Evolutionary conservation across 2,888 invertebrate species (phyloP).

Genomic region (Conops quadrifasciatus): DNA sequence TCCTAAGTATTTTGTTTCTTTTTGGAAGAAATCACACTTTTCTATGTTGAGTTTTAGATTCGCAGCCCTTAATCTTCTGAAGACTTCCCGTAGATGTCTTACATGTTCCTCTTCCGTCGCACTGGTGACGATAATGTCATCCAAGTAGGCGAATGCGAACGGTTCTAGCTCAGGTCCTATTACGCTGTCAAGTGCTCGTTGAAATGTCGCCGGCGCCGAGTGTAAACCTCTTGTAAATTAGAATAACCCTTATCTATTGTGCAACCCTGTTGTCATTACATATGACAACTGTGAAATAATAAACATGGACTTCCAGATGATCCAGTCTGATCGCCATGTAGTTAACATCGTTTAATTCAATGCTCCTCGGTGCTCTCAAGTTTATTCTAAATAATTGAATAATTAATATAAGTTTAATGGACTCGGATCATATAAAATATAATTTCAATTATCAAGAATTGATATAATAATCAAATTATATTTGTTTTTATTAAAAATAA

Average conservation of each 20-base stretch:
- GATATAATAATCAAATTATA: too few relatives aligned
- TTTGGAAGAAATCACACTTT: too few relatives aligned
- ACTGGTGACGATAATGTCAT: slow-evolving; percentile 26
- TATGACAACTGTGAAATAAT: slow-evolving; percentile 30
- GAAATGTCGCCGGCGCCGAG: too few relatives aligned
- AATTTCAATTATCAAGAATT: too few relatives aligned
- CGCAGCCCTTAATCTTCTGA: too few relatives aligned
- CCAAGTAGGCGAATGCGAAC: slow-evolving; percentile 31
- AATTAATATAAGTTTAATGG: too few relatives aligned
- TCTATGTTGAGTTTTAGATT: too few relatives aligned
- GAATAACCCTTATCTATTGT: slow-evolving; percentile 14
- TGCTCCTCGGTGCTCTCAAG: not conserved
- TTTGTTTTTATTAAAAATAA: too few relatives aligned
- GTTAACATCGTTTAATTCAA: slow-evolving; percentile 26
- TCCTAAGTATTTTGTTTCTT: too few relatives aligned
- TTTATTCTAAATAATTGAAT: slow-evolving; percentile 21
- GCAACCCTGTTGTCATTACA: slow-evolving; percentile 21
- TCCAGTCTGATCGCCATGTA: slow-evolving; percentile 8
- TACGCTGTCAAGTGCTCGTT: too few relatives aligned
- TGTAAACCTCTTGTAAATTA: slow-evolving; percentile 13
- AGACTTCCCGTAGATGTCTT: not conserved
- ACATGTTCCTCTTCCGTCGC: slow-evolving; percentile 25
- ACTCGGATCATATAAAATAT: too few relatives aligned
- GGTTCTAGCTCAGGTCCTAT: too few relatives aligned
- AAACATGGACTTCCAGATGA: slow-evolving; percentile 29